Base-by-base conservation (phyloP, 1,140 invertebrate genomes). In the Hirudo medicinalis region DNA sequence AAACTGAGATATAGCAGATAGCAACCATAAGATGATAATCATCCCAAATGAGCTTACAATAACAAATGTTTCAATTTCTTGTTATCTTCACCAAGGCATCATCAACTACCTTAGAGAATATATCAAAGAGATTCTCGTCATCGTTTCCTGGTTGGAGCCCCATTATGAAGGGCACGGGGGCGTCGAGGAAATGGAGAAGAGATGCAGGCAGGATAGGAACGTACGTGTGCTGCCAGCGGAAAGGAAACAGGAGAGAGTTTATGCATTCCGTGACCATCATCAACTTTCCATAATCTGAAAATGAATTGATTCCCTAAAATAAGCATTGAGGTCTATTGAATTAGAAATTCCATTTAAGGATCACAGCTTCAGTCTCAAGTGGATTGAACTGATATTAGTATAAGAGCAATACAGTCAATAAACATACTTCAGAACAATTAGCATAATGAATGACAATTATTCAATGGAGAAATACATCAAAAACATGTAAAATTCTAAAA, bases 161-260 rank as follows among this genome's bases (percentile, higher is more conserved):
- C 95, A 99, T 99, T 71, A 99, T 89, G 82, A 95, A 99, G 22
- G 97, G 96, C 40, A 99, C 95, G 0, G 97, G 97, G 17, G 97
- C 96, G 84, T 99, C 96, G 19, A 99, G 85, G 83, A 99, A 99
- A 79, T 97, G 93, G 76, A 92, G 88, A 66, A 98, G 84, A 22
- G 92, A 92, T 27, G 92, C 89, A 2, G 96, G 96, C 74, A 99
- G 83, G 78, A 99, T 98, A 8, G 97, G 97, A 32, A 98, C 96
- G 83, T 99, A 99, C 0, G 98, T 94, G 81, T 99, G 94, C 70
- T 94, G 92, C 96, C 97, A 99, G 9, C 87, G 84, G 80, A 98
- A 99, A 0, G 97, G 96, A 79, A 96, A 92, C 5, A 97, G 82
- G 29, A 99, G 83, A 0, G 90, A 85, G 40, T 88, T 91, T 67